Percentiles rank a stretch among this genome's conserved stretches.
phyloP scores from a whole-genome alignment of 1,140 invertebrate genomes.

The Metaphire vulgaris region DNA sequence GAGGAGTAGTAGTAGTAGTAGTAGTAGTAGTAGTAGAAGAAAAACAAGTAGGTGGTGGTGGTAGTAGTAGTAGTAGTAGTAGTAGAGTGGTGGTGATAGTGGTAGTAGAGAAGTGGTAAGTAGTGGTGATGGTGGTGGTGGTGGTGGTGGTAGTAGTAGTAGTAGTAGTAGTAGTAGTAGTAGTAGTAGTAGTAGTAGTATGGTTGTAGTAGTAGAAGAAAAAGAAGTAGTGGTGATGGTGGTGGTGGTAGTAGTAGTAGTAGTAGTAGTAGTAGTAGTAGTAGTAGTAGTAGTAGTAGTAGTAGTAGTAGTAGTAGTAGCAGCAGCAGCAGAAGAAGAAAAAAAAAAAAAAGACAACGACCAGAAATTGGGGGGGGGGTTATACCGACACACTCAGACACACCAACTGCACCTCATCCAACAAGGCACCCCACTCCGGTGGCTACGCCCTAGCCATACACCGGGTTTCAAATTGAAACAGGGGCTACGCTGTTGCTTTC shows the following conservation, averaged over 20 bases:
- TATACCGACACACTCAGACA: no score
- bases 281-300: slow-evolving; percentile 9
- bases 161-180: slow-evolving; percentile 9
- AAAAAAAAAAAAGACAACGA: neutral
- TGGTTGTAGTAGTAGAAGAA: slow-evolving; percentile 4
- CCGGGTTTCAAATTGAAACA: no score
- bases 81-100: slow-evolving; percentile 9
- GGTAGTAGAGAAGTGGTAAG: slow-evolving; percentile 6
- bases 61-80: slow-evolving; percentile 9
- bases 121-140: slow-evolving; percentile 9
- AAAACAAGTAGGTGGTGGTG: no score
- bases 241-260: slow-evolving; percentile 9
- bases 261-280: slow-evolving; percentile 9
- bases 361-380: neutral
- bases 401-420: no score
- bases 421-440: no score
- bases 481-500: no score
- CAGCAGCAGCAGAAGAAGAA: no score
- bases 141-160: slow-evolving; percentile 8
- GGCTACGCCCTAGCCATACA: no score
- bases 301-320: slow-evolving; percentile 9
- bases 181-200: no score
- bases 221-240: no score
- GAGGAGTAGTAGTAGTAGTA: no score
- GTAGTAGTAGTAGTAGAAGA: no score